phyloP scores from a whole-genome alignment of 2,797 vertebrate genomes.

The Urophycis tenuis region DNA sequence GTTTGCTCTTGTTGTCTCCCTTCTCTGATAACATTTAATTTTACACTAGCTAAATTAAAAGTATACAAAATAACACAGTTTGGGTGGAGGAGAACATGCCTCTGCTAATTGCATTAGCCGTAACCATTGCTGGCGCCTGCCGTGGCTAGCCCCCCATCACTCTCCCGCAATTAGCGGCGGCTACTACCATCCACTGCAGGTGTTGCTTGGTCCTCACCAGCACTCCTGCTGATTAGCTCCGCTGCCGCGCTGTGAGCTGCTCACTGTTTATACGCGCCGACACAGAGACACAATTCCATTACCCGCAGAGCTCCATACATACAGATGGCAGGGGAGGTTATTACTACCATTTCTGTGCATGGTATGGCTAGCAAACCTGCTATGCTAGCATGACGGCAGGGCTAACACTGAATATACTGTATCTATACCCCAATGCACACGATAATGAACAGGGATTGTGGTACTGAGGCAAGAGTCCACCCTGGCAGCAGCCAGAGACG shows the following conservation, averaged over 20 bases:
- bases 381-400: conserved; percentile 10
- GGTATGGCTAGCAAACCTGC: not conserved
- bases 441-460: conserved; percentile 46
- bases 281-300: conserved; percentile 55
- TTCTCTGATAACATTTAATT: conserved; percentile 67
- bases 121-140: conserved; percentile 55
- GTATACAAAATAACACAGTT: conserved; percentile 65
- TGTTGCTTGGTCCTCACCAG: conserved; percentile 62
- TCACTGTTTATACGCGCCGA: conserved; percentile 56
- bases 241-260: conserved; percentile 43
- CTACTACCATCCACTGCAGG: conserved; percentile 66
- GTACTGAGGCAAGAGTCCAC: conserved; percentile 33
- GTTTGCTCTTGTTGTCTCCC: conserved; percentile 65
- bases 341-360: not conserved
- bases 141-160: conserved; percentile 51
- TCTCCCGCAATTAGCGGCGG: conserved; percentile 59
- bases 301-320: conserved; percentile 40
- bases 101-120: conserved; percentile 66
- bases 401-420: conserved; percentile 8
- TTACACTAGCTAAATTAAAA: conserved; percentile 64
- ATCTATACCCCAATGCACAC: not conserved
- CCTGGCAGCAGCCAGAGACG: conserved; percentile 30
- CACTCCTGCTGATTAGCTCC: conserved; percentile 67
- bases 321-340: conserved; percentile 35
- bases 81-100: conserved; percentile 60